Conservation (phyloP, 2,888 invertebrate genomes). For the Pseudoips prasinana region DNA sequence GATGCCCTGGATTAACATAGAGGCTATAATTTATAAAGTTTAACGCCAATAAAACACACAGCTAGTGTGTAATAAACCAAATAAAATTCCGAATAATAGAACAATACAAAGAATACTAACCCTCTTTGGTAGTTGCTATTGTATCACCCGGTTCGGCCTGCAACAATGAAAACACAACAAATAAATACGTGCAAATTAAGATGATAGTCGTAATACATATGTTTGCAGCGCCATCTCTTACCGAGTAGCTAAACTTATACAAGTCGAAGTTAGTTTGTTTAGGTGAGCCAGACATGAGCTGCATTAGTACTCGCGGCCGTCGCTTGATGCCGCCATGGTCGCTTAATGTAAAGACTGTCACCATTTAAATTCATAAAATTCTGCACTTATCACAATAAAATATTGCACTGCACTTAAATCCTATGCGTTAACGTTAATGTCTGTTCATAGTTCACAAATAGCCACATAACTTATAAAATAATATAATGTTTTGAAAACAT, state of each 20-base stretch:
- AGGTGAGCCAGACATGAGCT: constrained; percentile 58
- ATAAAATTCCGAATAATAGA: not conserved
- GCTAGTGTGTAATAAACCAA: not conserved
- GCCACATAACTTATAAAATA: constrained; percentile 9
- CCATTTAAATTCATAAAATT: constrained; percentile 81
- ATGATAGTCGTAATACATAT: not conserved
- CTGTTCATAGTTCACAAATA: constrained; percentile 17
- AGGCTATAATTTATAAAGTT: too few species aligned
- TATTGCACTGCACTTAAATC: constrained; percentile 19
- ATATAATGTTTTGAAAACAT: constrained; percentile 24
- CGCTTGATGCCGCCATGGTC: constrained; percentile 82
- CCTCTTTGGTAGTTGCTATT: constrained; percentile 94
- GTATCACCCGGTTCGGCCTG: constrained; percentile 89
- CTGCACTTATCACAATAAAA: constrained; percentile 30
- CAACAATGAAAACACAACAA: constrained; percentile 42
- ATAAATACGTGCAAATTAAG: not conserved
- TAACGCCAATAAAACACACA: too few species aligned
- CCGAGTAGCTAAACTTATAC: constrained; percentile 65
- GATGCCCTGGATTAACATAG: too few species aligned
- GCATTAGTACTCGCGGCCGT: constrained; percentile 77
- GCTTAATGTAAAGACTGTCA: constrained; percentile 85
- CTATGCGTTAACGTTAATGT: too few species aligned
- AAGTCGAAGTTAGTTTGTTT: constrained; percentile 39
- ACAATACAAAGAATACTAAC: constrained; percentile 58
- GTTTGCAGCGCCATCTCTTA: constrained; percentile 69